Base-by-base conservation (phyloP, 2,797 vertebrate species). In the Orientallactaga sibirica region DNA sequence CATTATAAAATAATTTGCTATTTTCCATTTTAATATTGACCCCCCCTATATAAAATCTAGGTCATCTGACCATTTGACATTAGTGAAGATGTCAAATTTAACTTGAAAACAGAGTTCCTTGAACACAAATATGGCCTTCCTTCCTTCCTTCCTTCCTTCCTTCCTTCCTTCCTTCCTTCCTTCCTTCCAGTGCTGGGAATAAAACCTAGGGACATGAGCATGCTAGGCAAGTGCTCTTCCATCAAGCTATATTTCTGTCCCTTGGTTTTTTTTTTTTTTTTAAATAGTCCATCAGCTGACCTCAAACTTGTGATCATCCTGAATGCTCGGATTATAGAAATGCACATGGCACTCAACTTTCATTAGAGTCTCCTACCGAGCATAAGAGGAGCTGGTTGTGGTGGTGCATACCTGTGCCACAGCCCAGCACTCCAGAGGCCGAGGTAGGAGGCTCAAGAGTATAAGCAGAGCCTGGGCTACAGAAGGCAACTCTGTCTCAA, bases 71-170 rank as follows among this genome's bases (percentile, higher is more conserved):
- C 25, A 29, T 91, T 66, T 86, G 37, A 91, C 48, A 87, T 86
- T 43, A 61, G 25, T 61, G 41, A 4, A 48, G 0, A 10, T 93
- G 12, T 77, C 86, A 95, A 88, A 68, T 37, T 87, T 86, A 92
- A 73, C 67, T 88, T 89, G 77, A 85, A 97, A 96, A 95, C 79
- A 93, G 86, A 77, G 68, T 95, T 90, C 24, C 18, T 94, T 96
- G 79, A 16, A 61, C 85, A 90, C 33, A 93, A 93, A 75, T 18
- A 16, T 78, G 74, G 20, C 15, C 62, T n/a, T 48, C 88, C 88
- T 58, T 41, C 88, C 88, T 58, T 41, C 27, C 19, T 18, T 78
- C 25, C 43, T 19, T 10, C 22, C 62, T 37, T 55, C 88, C 88
- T 58, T 41, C 74, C 52, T 2, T 19, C 27, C 19, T 18, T 78